These are phyloP conservation scores for Melanotaenia duboulayi DNA, from an alignment of 2,113 vertebrate genomes.

Conservation along the genomic window DNA sequence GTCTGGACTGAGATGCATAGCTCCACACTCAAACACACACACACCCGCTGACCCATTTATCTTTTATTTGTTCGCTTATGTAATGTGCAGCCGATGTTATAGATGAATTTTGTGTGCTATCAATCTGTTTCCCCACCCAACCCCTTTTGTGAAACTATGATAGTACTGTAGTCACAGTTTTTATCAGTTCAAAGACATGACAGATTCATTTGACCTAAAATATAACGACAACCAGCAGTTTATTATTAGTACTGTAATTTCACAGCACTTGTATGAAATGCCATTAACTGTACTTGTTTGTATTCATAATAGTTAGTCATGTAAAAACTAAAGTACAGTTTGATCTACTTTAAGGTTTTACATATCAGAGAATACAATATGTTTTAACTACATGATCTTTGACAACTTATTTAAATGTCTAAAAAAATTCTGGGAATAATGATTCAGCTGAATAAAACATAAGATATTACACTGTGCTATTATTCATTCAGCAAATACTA, in stretches of 20 bases:
- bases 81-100: conserved; percentile 30
- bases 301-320: no score
- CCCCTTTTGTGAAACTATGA: conserved; percentile 28
- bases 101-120: conserved; percentile 28
- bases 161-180: conserved; percentile 1
- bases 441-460: no score
- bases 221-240: background rate
- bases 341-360: no score
- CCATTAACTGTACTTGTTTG: no score
- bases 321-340: no score
- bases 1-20: conserved; percentile 59
- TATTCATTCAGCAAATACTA: no score
- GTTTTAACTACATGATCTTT: no score
- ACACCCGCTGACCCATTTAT: conserved; percentile 64
- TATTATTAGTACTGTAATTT: background rate
- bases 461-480: no score
- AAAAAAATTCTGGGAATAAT: no score
- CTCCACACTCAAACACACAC: conserved; percentile 51
- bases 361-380: no score
- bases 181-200: conserved; percentile 23
- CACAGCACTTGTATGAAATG: background rate
- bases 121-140: conserved; percentile 27
- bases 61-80: conserved; percentile 60
- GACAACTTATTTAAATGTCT: no score
- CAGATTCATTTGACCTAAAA: conserved; percentile 17